These are phyloP conservation scores for Archivesica marissinica DNA, from an alignment of 1,140 invertebrate species.

Conservation along the genomic window DNA sequence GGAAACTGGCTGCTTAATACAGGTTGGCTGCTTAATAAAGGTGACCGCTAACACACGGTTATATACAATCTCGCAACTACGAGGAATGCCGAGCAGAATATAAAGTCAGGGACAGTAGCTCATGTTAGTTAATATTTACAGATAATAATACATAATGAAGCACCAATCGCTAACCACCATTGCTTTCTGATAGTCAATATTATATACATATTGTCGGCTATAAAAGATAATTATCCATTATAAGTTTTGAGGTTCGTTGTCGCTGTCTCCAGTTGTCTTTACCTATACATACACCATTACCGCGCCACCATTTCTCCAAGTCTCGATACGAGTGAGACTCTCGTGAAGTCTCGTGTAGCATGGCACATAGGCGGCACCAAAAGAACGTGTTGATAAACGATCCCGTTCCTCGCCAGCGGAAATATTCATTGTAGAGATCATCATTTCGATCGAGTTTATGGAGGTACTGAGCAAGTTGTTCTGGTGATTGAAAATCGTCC, in stretches of 20 bases:
- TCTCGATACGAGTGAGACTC: slow-evolving; percentile 64
- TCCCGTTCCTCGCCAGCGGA: slow-evolving; percentile 82
- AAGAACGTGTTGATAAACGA: slow-evolving; percentile 86
- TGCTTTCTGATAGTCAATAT: too few species aligned
- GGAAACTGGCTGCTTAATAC: too few species aligned
- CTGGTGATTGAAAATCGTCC: slow-evolving; percentile 95
- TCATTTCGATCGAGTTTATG: slow-evolving; percentile 85
- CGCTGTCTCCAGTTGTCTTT: slow-evolving; percentile 68
- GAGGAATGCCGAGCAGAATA: too few species aligned
- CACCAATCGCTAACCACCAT: too few species aligned
- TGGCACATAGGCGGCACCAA: slow-evolving; percentile 96
- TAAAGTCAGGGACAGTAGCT: too few species aligned
- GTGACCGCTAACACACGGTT: too few species aligned
- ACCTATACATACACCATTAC: slow-evolving; percentile 74
- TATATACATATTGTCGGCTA: too few species aligned
- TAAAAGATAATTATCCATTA: slow-evolving; percentile 34
- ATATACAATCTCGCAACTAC: too few species aligned
- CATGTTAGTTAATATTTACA: too few species aligned
- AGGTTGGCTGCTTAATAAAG: too few species aligned
- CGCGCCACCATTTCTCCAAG: slow-evolving; percentile 77
- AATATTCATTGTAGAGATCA: slow-evolving; percentile 83
- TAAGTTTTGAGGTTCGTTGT: slow-evolving; percentile 28
- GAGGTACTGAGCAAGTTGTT: slow-evolving; percentile 94
- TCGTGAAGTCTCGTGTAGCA: slow-evolving; percentile 74
- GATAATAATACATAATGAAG: too few species aligned